Conservation (phyloP, 2,888 invertebrate genomes). For the Periphyllus acericola region DNA sequence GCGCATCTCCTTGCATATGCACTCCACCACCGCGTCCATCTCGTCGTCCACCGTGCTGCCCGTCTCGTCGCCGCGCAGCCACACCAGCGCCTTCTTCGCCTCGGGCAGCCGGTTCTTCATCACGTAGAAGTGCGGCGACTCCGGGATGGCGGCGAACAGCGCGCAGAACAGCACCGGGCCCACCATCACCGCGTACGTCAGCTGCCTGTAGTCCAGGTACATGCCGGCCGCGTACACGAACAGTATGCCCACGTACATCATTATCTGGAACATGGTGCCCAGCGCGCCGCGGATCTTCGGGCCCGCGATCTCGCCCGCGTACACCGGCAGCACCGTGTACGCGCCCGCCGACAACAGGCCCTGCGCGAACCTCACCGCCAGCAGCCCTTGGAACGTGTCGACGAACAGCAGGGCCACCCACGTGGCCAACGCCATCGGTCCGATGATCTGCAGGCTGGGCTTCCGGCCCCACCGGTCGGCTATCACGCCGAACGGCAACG, state of each 20-base stretch:
- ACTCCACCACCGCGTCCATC: slow-evolving; percentile 61
- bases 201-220: slow-evolving; percentile 67
- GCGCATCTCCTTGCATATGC: slow-evolving; percentile 61
- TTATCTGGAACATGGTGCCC: slow-evolving; percentile 63
- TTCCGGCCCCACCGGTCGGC: slow-evolving; percentile 73
- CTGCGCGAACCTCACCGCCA: slow-evolving; percentile 63
- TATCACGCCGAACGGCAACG: slow-evolving; percentile 69
- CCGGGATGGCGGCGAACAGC: slow-evolving; percentile 73
- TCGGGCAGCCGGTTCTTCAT: slow-evolving; percentile 70
- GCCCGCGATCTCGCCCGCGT: slow-evolving; percentile 65
- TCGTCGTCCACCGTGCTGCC: slow-evolving; percentile 63
- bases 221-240: slow-evolving; percentile 64
- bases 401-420: slow-evolving; percentile 67
- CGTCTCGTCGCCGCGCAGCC: slow-evolving; percentile 63
- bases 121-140: slow-evolving; percentile 73
- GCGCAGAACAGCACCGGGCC: slow-evolving; percentile 70
- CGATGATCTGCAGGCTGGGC: slow-evolving; percentile 70
- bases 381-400: slow-evolving; percentile 61
- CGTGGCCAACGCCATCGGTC: slow-evolving; percentile 72
- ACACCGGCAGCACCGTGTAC: slow-evolving; percentile 65
- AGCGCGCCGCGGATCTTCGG: slow-evolving; percentile 64
- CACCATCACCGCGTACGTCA: slow-evolving; percentile 68
- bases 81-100: slow-evolving; percentile 66
- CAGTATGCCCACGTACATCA: slow-evolving; percentile 64
- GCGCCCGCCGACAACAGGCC: slow-evolving; percentile 65